These are phyloP conservation scores for Sclerurus mexicanus DNA, from an alignment of 2,113 vertebrate genomes.

Conservation along the genomic window DNA sequence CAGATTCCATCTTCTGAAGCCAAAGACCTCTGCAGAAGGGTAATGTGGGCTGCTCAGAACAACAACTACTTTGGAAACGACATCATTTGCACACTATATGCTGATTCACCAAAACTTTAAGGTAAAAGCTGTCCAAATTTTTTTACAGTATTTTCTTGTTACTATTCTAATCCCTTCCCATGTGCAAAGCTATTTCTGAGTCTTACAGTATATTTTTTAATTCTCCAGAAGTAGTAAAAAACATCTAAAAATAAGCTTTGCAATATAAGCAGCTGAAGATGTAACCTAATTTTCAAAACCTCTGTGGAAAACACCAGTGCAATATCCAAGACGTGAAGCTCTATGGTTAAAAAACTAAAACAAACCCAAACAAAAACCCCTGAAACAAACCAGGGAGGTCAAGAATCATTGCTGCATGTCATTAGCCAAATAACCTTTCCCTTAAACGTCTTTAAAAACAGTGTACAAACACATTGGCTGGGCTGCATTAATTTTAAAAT, in stretches of 20 bases:
- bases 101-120: not conserved
- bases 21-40: not conserved
- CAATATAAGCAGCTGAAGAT: not conserved
- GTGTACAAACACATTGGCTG: not conserved
- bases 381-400: not conserved
- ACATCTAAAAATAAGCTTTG: not conserved
- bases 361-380: not conserved
- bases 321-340: not conserved
- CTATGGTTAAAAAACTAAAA: not conserved
- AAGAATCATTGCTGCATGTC: not conserved
- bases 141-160: not conserved
- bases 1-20: not conserved
- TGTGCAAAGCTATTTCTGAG: not conserved
- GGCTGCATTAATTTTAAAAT: not conserved
- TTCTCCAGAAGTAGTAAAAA: not conserved
- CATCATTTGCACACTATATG: not conserved
- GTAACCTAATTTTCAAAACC: not conserved
- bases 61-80: not conserved
- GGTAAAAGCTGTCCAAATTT: not conserved
- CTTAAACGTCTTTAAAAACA: not conserved
- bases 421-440: not conserved
- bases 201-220: not conserved
- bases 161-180: not conserved
- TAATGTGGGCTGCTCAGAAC: not conserved
- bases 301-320: not conserved